phyloP scores from a whole-genome alignment of 1,140 invertebrate species.

The Lepeophtheirus salmonis region DNA sequence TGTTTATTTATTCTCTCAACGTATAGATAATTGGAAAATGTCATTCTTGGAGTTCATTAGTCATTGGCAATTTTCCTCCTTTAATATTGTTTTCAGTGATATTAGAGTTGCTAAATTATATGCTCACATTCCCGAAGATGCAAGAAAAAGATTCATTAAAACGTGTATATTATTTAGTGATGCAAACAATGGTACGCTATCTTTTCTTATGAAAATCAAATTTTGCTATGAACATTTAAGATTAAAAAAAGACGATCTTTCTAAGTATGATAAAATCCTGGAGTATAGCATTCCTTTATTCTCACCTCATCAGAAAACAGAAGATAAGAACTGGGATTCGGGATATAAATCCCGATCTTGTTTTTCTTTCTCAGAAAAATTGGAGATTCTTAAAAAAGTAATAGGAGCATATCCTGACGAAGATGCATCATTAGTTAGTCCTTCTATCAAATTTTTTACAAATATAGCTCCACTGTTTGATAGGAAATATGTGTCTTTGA shows the following conservation, averaged over 20 bases:
- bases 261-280: neutral
- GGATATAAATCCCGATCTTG: neutral
- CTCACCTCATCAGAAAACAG: neutral
- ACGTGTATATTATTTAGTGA: neutral
- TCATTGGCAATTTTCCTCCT: neutral
- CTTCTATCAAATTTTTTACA: neutral
- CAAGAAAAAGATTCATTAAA: neutral
- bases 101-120: neutral
- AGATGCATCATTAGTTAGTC: neutral
- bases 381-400: neutral
- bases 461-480: neutral
- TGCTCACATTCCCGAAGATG: neutral
- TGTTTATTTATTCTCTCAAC: neutral
- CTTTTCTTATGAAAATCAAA: neutral
- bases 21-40: neutral
- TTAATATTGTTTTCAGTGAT: neutral
- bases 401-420: neutral
- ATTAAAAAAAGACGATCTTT: neutral
- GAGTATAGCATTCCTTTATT: neutral
- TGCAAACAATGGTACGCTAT: neutral
- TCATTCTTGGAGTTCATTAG: neutral
- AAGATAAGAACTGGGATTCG: neutral
- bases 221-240: neutral
- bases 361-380: neutral
- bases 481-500: neutral